Evolutionary conservation across 2,797 vertebrate species (phyloP).

Genomic region (Enteromius afrohamiltoni): DNA sequence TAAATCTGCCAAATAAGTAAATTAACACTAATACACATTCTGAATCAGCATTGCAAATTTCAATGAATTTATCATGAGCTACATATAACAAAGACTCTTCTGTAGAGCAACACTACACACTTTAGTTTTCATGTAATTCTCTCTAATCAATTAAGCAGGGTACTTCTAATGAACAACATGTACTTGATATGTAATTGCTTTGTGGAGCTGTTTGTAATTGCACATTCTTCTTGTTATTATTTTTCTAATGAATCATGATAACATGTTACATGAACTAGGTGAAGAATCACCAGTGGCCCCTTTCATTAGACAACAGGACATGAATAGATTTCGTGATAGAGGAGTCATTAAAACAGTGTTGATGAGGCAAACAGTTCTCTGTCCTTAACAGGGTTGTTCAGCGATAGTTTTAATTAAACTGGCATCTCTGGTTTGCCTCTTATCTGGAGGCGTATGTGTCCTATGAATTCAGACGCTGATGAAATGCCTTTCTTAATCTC

Average conservation of each 20-base stretch:
- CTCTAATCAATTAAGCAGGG: conserved; percentile 30
- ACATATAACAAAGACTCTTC: neutral
- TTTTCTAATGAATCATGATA: conserved; percentile 40
- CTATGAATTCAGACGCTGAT: conserved; percentile 43
- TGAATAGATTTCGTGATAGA: conserved; percentile 23
- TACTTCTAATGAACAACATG: conserved; percentile 44
- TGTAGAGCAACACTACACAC: neutral
- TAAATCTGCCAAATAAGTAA: neutral
- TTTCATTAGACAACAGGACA: conserved; percentile 33
- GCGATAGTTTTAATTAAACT: conserved; percentile 51
- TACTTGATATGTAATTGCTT: conserved; percentile 39
- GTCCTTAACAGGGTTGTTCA: conserved; percentile 41
- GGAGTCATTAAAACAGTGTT: conserved; percentile 39
- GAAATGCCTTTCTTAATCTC: conserved; percentile 44
- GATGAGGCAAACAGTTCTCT: conserved; percentile 39
- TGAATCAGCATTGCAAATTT: conserved; percentile 5
- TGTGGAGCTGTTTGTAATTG: conserved; percentile 20
- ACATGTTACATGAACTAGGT: conserved; percentile 19
- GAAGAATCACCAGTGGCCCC: conserved; percentile 12
- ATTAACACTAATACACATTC: neutral
- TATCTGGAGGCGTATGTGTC: conserved; percentile 47
- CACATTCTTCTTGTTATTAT: conserved; percentile 3
- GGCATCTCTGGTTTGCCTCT: conserved; percentile 47
- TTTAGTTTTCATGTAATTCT: conserved; percentile 12
- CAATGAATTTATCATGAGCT: neutral